A percentile compares a stretch with the other conserved stretches of the same genome.
These are phyloP conservation scores for Palloptera scutellata DNA, from an alignment of 2,888 invertebrate genomes.

Conservation along the genomic window DNA sequence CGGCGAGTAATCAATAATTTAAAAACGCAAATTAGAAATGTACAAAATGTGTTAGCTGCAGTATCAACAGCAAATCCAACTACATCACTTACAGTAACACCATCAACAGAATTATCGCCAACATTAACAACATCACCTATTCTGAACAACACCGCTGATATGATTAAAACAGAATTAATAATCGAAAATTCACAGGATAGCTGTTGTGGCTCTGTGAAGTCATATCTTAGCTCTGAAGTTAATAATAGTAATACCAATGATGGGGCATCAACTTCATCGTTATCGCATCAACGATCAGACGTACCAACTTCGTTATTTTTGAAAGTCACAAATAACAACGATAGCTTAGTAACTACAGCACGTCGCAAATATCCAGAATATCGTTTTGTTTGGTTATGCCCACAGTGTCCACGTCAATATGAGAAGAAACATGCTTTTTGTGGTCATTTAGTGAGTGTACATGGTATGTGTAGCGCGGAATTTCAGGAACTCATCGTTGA, in stretches of 20 bases:
- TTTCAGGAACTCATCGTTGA: constrained; percentile 13
- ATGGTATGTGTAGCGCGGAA: constrained; percentile 23
- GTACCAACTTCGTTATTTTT: constrained; percentile 16
- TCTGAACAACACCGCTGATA: too few species aligned
- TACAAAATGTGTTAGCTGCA: background rate
- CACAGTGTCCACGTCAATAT: constrained; percentile 24
- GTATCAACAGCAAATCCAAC: background rate
- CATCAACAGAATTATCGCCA: background rate
- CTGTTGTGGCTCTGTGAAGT: too few species aligned
- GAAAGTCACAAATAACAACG: constrained; percentile 6
- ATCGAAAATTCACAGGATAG: too few species aligned
- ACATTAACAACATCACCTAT: background rate
- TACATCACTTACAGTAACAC: background rate
- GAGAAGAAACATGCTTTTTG: constrained; percentile 24
- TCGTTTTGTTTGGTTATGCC: constrained; percentile 23
- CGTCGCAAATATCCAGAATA: constrained; percentile 6
- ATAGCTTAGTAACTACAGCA: constrained; percentile 12
- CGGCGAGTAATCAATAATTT: background rate
- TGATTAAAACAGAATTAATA: too few species aligned
- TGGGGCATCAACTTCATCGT: too few species aligned
- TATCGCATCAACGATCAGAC: background rate
- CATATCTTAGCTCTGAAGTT: too few species aligned
- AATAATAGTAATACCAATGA: too few species aligned
- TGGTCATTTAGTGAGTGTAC: constrained; percentile 22
- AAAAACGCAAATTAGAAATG: background rate